Evolutionary conservation across 37 sponge, comb jelly and placozoan species (phyloP).

Genomic region (Petrosia ficiformis): DNA sequence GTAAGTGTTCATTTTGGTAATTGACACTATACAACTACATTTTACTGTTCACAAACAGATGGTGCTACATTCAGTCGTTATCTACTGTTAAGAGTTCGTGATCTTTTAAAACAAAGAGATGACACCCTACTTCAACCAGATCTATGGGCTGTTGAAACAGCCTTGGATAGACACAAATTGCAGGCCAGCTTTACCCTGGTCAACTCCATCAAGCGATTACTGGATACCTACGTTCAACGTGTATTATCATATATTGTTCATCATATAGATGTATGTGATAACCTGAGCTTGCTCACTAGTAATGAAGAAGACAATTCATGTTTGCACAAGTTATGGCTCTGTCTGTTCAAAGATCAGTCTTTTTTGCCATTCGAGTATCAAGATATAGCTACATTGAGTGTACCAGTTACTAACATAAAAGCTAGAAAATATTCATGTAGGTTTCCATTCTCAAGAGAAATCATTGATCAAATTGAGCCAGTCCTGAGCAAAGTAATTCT

Average conservation of each 20-base stretch:
- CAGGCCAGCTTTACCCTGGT: conserved; percentile 6
- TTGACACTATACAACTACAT: neutral
- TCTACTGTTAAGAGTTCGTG: conserved; percentile 1
- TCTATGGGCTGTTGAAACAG: neutral
- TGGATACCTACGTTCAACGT: neutral
- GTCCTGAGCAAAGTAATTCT: neutral
- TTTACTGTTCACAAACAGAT: neutral
- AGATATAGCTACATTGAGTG: neutral
- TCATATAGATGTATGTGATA: neutral
- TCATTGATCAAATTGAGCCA: conserved; percentile 7
- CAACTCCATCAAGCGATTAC: neutral
- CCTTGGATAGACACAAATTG: conserved; percentile 3
- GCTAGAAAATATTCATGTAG: neutral
- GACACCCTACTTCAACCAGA: neutral
- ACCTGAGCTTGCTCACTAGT: neutral
- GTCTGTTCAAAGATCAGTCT: neutral
- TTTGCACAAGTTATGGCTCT: neutral
- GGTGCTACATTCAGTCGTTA: neutral
- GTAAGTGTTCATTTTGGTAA: too few relatives aligned
- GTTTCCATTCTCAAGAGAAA: conserved; percentile 12
- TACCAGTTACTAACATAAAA: neutral
- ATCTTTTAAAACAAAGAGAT: neutral
- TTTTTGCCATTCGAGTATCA: neutral
- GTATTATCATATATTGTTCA: neutral
- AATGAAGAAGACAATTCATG: neutral